These are phyloP conservation scores for Candoia aspera DNA, from an alignment of 2,113 vertebrate genomes.

Conservation along the genomic window DNA sequence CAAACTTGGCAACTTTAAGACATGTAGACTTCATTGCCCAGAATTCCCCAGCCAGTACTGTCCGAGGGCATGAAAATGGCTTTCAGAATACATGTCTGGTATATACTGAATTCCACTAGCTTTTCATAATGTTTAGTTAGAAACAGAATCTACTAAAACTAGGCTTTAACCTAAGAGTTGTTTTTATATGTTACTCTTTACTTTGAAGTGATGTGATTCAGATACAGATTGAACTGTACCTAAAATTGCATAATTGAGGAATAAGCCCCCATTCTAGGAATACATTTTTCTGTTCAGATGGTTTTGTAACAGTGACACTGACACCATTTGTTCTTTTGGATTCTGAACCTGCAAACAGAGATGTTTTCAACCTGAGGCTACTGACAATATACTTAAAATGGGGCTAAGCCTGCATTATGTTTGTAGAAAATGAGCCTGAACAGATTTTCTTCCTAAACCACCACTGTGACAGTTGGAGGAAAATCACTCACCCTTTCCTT, in stretches of 20 bases:
- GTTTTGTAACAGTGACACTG: constrained; percentile 36
- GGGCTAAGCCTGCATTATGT: constrained; percentile 5
- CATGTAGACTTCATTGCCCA: not conserved
- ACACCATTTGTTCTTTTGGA: constrained; percentile 4
- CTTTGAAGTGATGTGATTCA: not conserved
- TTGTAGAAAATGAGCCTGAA: constrained; percentile 16
- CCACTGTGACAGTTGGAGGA: not conserved
- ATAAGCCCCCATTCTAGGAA: constrained; percentile 33
- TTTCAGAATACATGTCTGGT: not conserved
- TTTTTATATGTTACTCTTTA: not conserved
- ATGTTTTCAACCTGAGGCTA: not conserved
- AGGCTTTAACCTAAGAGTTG: not conserved
- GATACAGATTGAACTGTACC: not conserved
- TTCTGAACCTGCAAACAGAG: not conserved
- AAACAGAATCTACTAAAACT: not conserved
- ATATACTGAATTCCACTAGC: not conserved
- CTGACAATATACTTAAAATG: constrained; percentile 2
- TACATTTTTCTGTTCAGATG: constrained; percentile 14
- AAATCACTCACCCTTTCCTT: not conserved
- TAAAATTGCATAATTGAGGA: not conserved
- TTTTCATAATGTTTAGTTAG: not conserved
- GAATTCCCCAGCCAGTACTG: not conserved
- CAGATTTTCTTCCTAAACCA: not conserved
- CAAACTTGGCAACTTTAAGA: not conserved
- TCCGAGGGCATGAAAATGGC: not conserved